Evolutionary conservation across 37 sponge, comb jelly and placozoan genomes (phyloP).

Genomic region (Cliona cf. orientalis): DNA sequence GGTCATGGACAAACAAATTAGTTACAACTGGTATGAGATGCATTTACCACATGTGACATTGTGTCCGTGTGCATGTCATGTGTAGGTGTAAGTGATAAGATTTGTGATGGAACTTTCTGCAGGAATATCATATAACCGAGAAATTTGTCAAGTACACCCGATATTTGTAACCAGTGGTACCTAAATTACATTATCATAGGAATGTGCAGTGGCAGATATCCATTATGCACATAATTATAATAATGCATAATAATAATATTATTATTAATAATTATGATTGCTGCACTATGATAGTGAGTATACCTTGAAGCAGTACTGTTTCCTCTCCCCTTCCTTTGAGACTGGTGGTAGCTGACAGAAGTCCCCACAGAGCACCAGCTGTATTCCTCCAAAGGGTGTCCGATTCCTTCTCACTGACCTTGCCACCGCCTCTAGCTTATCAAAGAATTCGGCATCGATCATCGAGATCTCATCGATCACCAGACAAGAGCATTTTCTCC

Average conservation of each 20-base stretch:
- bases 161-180: no score
- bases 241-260: neutral
- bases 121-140: no score
- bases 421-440: constrained; percentile 86
- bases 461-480: constrained; percentile 92
- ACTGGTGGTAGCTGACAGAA: constrained; percentile 92
- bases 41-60: no score
- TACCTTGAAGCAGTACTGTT: constrained; percentile 85
- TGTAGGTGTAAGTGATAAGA: no score
- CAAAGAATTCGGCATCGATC: constrained; percentile 88
- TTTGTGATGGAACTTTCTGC: no score
- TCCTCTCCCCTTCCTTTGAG: constrained; percentile 48
- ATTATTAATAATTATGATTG: no score
- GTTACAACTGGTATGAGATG: neutral
- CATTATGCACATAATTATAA: neutral
- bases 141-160: no score
- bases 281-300: neutral
- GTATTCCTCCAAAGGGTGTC: constrained; percentile 90
- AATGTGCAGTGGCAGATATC: neutral
- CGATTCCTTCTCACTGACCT: constrained; percentile 57
- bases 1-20: no score
- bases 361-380: constrained; percentile 90
- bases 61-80: neutral
- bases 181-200: no score
- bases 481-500: constrained; percentile 75